These are phyloP conservation scores for Scaptomyza flava DNA, from an alignment of 2,888 invertebrate genomes.

Conservation along the genomic window DNA sequence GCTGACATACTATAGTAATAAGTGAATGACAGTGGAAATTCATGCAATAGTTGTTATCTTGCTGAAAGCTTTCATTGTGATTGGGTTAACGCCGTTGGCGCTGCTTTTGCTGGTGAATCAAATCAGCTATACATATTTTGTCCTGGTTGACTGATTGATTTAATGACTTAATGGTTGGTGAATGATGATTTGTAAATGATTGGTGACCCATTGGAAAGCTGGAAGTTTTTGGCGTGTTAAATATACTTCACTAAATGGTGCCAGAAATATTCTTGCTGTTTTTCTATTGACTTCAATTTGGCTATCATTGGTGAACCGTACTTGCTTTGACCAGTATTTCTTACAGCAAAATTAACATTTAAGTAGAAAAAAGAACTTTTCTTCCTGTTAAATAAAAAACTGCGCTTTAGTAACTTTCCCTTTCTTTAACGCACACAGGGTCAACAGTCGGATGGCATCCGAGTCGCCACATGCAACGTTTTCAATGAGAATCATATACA, in stretches of 20 bases:
- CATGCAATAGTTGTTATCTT: conserved; percentile 26
- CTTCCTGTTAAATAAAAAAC: not conserved
- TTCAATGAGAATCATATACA: conserved; percentile 75
- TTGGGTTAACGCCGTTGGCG: conserved; percentile 3
- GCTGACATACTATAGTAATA: conserved; percentile 39
- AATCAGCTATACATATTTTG: not conserved
- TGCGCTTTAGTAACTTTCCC: not conserved
- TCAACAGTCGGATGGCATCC: conserved; percentile 1
- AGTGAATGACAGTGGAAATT: conserved; percentile 2
- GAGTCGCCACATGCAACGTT: conserved; percentile 54
- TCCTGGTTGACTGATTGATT: not conserved
- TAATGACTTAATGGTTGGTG: not conserved
- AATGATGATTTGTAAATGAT: not conserved
- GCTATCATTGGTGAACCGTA: no score
- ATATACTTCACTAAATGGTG: no score
- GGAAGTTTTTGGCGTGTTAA: not conserved
- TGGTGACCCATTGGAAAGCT: not conserved
- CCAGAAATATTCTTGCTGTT: no score
- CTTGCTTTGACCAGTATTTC: no score
- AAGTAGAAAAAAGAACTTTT: not conserved
- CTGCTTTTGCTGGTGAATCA: conserved; percentile 22
- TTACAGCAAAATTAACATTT: no score
- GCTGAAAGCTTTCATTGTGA: conserved; percentile 30
- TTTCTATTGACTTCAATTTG: no score
- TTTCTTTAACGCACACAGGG: not conserved